Percentiles rank a stretch among this genome's conserved stretches.
Conservation (phyloP, 2,113 vertebrate genomes). For the Promerops cafer region DNA sequence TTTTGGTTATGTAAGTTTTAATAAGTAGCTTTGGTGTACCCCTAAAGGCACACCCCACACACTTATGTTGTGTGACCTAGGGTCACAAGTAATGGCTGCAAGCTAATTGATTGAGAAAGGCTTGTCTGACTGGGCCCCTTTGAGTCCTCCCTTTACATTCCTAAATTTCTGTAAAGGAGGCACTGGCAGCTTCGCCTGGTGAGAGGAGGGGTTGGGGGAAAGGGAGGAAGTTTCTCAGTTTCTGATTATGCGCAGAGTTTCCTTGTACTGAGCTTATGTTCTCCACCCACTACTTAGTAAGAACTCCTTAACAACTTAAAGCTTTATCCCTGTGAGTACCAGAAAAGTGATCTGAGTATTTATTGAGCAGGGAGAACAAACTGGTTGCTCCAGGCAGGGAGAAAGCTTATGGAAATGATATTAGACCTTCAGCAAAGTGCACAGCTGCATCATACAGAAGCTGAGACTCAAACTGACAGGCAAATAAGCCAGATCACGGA, state of each 20-base stretch:
- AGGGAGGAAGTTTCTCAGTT: slow-evolving; percentile 82
- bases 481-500: slow-evolving; percentile 73
- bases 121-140: slow-evolving; percentile 91
- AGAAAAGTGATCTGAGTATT: slow-evolving; percentile 59
- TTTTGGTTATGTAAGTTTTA: slow-evolving; percentile 71
- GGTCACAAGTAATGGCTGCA: slow-evolving; percentile 89
- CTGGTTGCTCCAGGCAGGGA: slow-evolving; percentile 51
- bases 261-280: slow-evolving; percentile 79
- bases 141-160: slow-evolving; percentile 91
- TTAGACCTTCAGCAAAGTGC: slow-evolving; percentile 75
- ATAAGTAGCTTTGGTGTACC: slow-evolving; percentile 68
- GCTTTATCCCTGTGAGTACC: slow-evolving; percentile 58
- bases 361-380: slow-evolving; percentile 53
- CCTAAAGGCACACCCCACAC: slow-evolving; percentile 80
- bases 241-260: slow-evolving; percentile 88
- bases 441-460: slow-evolving; percentile 81
- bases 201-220: slow-evolving; percentile 71
- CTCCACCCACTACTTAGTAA: slow-evolving; percentile 84
- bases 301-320: slow-evolving; percentile 72
- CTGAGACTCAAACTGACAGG: slow-evolving; percentile 77
- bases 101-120: slow-evolving; percentile 94
- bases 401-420: slow-evolving; percentile 64
- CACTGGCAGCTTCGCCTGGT: slow-evolving; percentile 74
- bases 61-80: slow-evolving; percentile 84
- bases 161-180: slow-evolving; percentile 84